Base-by-base conservation (phyloP, 1,140 invertebrate genomes). In the Drosophila obscura region DNA sequence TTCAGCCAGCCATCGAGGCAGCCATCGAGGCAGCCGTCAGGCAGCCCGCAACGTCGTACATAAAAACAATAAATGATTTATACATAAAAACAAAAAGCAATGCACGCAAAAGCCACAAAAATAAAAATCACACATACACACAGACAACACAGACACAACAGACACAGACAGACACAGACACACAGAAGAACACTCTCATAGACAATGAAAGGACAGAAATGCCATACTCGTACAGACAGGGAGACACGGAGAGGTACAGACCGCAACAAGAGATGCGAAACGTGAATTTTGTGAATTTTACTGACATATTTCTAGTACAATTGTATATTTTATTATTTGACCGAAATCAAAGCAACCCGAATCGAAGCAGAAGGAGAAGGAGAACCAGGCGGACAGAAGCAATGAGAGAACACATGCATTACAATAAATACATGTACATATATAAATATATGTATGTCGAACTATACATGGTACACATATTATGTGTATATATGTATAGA, bases 41-140 rank as follows among this genome's bases (percentile, higher is more conserved):
- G 56, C 77, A 73, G 74, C 82, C 79, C 83, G 69, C 63, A 82
- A 72, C 74, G 79, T 69, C 79, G 77, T 79, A 77, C 67, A 87
- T 87, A 87, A 87, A 87, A 87, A 87, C 82, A 88, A 87, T 87
- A 87, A 88, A 88, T 87, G 82, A 87, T 87, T 87, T 87, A 87
- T 87, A 88, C 67, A 87, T 82, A 77, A 83, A 87, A 87, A 88
- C 83, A 87, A 87, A 85, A 81, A 87, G 79, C 83, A 74, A 59
- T 73, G 67, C 79, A 72, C 79, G 79, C 77, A 88, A 88, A 85
- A 88, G 82, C 82, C 82, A 87, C 82, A 87, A 88, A 87, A 88
- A 87, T 83, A 79, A 88, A 82, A 88, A 87, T 87, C 83, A 88
- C 83, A 82, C 65, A 78, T 46, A 74, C 45, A 65, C 19, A 74